These are phyloP conservation scores for Drosophila nannoptera DNA, from an alignment of 1,140 invertebrate species.

Conservation along the genomic window DNA sequence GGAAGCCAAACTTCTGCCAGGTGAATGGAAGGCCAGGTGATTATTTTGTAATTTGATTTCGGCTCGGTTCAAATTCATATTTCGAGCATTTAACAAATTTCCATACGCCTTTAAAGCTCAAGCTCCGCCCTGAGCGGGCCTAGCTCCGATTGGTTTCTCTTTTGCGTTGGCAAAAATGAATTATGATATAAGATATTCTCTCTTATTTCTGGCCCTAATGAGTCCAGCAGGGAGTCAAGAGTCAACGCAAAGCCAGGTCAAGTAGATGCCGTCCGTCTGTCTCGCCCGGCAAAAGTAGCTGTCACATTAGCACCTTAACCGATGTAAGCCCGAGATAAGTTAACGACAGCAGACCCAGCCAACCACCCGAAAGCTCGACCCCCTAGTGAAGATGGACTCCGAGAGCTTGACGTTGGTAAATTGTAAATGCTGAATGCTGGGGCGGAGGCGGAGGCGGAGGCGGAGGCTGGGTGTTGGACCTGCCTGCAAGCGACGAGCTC, in stretches of 20 bases:
- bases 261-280: conserved; percentile 6
- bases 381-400: conserved; percentile 37
- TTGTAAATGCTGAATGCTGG: conserved; percentile 30
- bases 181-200: conserved; percentile 38
- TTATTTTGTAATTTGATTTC: conserved; percentile 37
- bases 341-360: conserved; percentile 60
- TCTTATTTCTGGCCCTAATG: conserved; percentile 62
- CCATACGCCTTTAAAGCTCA: background rate
- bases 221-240: background rate
- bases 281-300: conserved; percentile 58
- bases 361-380: conserved; percentile 28
- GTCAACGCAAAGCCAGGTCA: conserved; percentile 10
- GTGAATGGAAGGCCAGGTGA: conserved; percentile 13
- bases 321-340: conserved; percentile 71
- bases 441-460: conserved; percentile 10
- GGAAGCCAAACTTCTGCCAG: conserved; percentile 23
- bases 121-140: background rate
- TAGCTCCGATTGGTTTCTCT: background rate
- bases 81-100: background rate
- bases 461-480: conserved; percentile 20
- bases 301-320: conserved; percentile 72
- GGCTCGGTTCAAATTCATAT: conserved; percentile 30
- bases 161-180: conserved; percentile 50
- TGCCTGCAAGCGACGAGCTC: conserved; percentile 37
- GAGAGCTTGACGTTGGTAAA: conserved; percentile 3